phyloP scores from a whole-genome alignment of 2,797 vertebrate species.

The Tragopan temminckii region DNA sequence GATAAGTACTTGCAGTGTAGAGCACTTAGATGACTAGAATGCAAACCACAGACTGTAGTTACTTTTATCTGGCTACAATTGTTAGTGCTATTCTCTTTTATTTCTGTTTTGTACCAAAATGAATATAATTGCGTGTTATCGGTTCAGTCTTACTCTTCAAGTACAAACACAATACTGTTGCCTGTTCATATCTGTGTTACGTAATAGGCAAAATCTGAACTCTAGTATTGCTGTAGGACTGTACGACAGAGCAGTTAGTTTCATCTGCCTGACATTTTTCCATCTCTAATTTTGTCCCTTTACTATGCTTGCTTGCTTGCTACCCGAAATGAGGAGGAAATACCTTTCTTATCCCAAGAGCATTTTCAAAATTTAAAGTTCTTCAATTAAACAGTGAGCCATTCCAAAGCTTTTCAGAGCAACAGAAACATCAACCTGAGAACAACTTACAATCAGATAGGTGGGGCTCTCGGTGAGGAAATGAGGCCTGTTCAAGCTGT shows the following conservation, averaged over 20 bases:
- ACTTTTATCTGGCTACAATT: not conserved
- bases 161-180: not conserved
- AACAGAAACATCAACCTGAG: not conserved
- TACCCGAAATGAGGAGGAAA: conserved; percentile 7
- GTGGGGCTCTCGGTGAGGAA: not conserved
- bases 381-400: not conserved
- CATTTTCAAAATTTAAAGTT: not conserved
- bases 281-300: not conserved
- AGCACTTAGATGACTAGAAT: not conserved
- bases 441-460: not conserved
- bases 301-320: conserved; percentile 12
- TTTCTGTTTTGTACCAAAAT: not conserved
- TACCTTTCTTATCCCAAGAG: not conserved
- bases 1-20: not conserved
- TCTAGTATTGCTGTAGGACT: not conserved
- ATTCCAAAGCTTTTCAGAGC: not conserved
- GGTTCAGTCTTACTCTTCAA: not conserved
- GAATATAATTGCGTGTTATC: not conserved
- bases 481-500: not conserved
- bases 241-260: not conserved
- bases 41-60: not conserved
- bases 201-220: not conserved
- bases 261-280: not conserved
- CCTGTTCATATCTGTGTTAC: not conserved
- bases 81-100: not conserved